A percentile compares a stretch with the other conserved stretches of the same genome.
Conservation (phyloP, 1,140 invertebrate genomes). For the Popillia japonica region DNA sequence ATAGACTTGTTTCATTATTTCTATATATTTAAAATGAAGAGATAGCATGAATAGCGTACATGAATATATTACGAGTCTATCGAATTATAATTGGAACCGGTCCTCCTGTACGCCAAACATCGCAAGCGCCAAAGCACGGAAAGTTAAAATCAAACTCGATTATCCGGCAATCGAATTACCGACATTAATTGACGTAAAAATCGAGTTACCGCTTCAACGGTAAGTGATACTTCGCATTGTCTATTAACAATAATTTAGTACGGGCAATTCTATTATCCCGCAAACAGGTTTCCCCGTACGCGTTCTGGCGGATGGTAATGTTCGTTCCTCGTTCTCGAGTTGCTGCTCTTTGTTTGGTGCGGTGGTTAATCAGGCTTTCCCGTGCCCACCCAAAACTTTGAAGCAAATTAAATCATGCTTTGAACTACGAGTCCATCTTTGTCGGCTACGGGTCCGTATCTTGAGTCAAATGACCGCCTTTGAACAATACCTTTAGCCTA, state of each 20-base stretch:
- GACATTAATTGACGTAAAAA: conserved; percentile 34
- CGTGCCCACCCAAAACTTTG: background rate
- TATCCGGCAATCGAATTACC: conserved; percentile 25
- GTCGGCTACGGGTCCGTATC: background rate
- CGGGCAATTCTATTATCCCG: conserved; percentile 26
- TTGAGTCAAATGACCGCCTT: conserved; percentile 24
- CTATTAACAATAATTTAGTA: conserved; percentile 33
- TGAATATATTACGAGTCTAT: no score
- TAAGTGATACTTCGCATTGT: conserved; percentile 28
- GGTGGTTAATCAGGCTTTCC: conserved; percentile 15
- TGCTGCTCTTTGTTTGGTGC: conserved; percentile 13
- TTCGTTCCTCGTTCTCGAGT: background rate
- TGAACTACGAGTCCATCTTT: conserved; percentile 26
- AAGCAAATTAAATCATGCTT: conserved; percentile 30
- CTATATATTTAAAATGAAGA: no score
- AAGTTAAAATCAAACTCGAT: conserved; percentile 25
- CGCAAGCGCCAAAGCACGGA: conserved; percentile 15
- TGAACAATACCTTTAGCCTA: conserved; percentile 16
- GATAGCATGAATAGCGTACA: no score
- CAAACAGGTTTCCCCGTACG: conserved; percentile 14
- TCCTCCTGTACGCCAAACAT: background rate
- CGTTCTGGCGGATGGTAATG: background rate
- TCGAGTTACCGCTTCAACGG: conserved; percentile 19
- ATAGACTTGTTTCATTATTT: no score
- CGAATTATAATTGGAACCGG: no score